Evolutionary conservation across 2,888 invertebrate genomes (phyloP).

Genomic region (Eupithecia subfuscata): DNA sequence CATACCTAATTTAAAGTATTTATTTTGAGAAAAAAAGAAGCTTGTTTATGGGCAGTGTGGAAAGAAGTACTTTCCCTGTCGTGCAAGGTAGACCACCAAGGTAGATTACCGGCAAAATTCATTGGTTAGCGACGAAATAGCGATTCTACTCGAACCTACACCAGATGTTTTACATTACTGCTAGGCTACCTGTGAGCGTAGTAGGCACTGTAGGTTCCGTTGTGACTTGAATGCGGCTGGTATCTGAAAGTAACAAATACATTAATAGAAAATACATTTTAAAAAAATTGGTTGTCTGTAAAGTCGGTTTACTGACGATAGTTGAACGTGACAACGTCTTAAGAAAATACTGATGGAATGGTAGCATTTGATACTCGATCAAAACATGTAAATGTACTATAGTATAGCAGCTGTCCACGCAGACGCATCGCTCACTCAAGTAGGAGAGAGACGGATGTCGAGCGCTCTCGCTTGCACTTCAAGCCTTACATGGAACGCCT

Average conservation of each 20-base stretch:
- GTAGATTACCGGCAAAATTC: not conserved
- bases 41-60: not conserved
- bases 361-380: too few relatives aligned
- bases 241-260: slow-evolving; percentile 64
- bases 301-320: too few relatives aligned
- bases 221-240: slow-evolving; percentile 76
- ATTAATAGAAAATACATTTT: slow-evolving; percentile 10
- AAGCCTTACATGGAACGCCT: too few relatives aligned
- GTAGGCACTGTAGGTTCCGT: slow-evolving; percentile 76
- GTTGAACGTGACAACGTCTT: too few relatives aligned
- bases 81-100: not conserved
- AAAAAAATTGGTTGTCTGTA: too few relatives aligned
- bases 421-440: too few relatives aligned
- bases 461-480: too few relatives aligned
- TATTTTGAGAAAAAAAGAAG: not conserved
- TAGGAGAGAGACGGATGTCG: too few relatives aligned
- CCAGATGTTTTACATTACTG: not conserved
- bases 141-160: not conserved
- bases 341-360: too few relatives aligned
- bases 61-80: not conserved
- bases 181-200: slow-evolving; percentile 76
- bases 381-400: too few relatives aligned
- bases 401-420: too few relatives aligned
- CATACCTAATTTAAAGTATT: not conserved
- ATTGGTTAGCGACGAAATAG: not conserved